Conservation (phyloP, 2,113 vertebrate genomes). For the Apus apus region DNA sequence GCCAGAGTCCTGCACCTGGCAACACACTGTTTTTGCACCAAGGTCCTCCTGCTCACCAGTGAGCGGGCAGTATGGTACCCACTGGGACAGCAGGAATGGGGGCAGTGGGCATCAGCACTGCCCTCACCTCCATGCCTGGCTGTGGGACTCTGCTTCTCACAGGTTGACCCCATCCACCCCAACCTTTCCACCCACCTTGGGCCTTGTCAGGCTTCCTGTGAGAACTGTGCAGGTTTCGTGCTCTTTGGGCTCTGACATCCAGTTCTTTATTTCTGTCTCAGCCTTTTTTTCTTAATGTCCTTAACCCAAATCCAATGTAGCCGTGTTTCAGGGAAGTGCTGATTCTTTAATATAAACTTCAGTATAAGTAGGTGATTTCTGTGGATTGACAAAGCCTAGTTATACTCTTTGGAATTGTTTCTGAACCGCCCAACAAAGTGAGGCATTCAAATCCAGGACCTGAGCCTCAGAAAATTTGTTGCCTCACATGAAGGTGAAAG, state of each 20-base stretch:
- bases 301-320: neutral
- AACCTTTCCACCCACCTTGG: neutral
- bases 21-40: neutral
- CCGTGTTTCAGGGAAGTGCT: neutral
- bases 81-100: accelerated
- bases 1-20: neutral
- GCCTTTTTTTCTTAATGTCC: neutral
- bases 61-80: neutral
- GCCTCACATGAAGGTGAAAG: neutral
- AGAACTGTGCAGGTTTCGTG: neutral
- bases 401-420: neutral
- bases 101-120: accelerated
- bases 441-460: neutral
- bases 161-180: neutral
- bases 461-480: neutral
- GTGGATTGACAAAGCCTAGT: neutral
- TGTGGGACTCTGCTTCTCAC: neutral
- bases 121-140: neutral
- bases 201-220: neutral
- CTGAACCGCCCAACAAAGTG: neutral
- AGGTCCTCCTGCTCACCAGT: neutral
- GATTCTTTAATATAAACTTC: neutral
- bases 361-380: neutral
- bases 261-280: neutral
- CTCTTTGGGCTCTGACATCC: neutral